Conservation (phyloP, 2,888 invertebrate species). For the Callimorpha dominula region DNA sequence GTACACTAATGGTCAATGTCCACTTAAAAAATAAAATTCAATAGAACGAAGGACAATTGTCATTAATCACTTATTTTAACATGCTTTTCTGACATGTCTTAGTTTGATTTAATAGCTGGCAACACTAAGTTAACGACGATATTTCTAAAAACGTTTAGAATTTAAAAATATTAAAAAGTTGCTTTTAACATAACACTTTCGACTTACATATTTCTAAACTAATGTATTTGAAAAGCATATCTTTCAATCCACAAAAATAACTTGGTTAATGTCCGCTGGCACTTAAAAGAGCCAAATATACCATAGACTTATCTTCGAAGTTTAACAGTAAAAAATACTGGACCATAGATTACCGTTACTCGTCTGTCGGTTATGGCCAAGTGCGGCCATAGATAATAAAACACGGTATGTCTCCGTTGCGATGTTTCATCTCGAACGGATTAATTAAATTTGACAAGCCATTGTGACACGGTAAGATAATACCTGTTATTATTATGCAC, state of each 20-base stretch:
- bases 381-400: conserved; percentile 51
- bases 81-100: background rate
- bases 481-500: conserved; percentile 40
- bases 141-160: background rate
- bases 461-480: conserved; percentile 55
- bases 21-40: background rate
- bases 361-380: conserved; percentile 50
- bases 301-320: conserved; percentile 61
- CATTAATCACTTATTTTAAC: background rate
- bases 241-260: conserved; percentile 24
- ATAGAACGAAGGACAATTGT: background rate
- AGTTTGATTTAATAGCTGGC: background rate
- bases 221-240: conserved; percentile 11
- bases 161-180: background rate
- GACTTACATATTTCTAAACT: background rate
- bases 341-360: conserved; percentile 67
- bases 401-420: conserved; percentile 38
- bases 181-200: background rate
- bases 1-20: background rate
- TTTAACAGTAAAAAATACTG: conserved; percentile 75
- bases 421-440: conserved; percentile 52
- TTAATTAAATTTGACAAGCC: conserved; percentile 67
- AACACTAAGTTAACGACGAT: background rate
- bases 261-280: conserved; percentile 31
- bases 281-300: conserved; percentile 57